Evolutionary conservation across 2,888 invertebrate genomes (phyloP).

Genomic region (Oxystoma pomonae): DNA sequence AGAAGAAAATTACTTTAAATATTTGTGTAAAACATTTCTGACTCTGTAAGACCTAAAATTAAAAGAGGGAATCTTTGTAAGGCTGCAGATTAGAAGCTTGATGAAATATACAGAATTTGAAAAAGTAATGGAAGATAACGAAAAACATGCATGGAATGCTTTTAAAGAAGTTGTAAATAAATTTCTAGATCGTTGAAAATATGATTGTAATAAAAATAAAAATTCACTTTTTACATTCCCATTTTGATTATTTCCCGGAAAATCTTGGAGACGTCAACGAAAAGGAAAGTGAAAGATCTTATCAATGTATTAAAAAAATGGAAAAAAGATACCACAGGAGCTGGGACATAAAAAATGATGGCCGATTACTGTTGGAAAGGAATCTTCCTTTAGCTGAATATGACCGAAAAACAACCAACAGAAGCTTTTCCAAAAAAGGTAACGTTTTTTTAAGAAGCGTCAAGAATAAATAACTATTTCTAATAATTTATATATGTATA

Average conservation of each 20-base stretch:
- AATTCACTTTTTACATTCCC: slow-evolving; percentile 2
- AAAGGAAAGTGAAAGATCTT: background rate
- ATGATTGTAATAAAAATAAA: too few relatives aligned
- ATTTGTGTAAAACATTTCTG: too few relatives aligned
- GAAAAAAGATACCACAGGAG: background rate
- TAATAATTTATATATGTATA: background rate
- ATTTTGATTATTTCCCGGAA: slow-evolving; percentile 1
- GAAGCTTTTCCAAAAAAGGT: background rate
- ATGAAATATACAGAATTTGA: too few relatives aligned
- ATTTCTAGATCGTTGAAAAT: too few relatives aligned
- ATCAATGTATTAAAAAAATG: slow-evolving; percentile 1
- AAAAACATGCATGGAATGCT: too few relatives aligned
- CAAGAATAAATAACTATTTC: background rate
- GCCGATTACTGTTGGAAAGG: background rate
- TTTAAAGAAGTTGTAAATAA: too few relatives aligned
- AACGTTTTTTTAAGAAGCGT: background rate
- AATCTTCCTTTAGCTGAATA: background rate
- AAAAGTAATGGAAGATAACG: too few relatives aligned
- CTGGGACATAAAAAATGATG: background rate
- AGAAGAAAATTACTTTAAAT: too few relatives aligned
- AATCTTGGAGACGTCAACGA: slow-evolving; percentile 1
- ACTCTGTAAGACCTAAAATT: too few relatives aligned
- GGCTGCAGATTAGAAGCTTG: too few relatives aligned
- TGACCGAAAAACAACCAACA: background rate
- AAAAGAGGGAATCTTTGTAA: too few relatives aligned